Evolutionary conservation across 2,888 invertebrate species (phyloP).

Genomic region (Thereva unica): DNA sequence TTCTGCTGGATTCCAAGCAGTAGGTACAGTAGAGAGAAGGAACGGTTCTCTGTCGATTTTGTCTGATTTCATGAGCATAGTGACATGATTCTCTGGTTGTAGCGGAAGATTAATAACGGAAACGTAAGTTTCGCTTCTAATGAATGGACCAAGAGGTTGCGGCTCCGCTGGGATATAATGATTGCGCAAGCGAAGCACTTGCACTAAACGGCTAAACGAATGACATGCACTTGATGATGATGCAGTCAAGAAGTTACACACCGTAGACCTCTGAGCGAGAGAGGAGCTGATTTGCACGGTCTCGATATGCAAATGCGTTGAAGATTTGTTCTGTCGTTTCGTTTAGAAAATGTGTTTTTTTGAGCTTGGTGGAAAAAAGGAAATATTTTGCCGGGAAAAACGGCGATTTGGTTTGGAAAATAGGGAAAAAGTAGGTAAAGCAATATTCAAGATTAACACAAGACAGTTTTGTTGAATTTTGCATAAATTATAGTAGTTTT

Average conservation of each 20-base stretch:
- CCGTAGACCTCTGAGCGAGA: background rate
- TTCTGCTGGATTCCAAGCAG: slow-evolving; percentile 15
- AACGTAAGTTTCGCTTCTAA: slow-evolving; percentile 23
- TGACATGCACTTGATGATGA: slow-evolving; percentile 23
- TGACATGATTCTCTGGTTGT: slow-evolving; percentile 38
- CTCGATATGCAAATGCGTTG: slow-evolving; percentile 31
- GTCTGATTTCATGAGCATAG: slow-evolving; percentile 38
- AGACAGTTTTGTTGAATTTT: too few relatives aligned
- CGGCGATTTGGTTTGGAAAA: background rate
- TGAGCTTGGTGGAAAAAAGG: slow-evolving; percentile 15
- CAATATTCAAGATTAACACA: too few relatives aligned
- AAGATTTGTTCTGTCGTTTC: slow-evolving; percentile 16
- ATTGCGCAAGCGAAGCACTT: slow-evolving; percentile 11
- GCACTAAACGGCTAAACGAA: background rate
- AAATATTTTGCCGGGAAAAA: slow-evolving; percentile 18
- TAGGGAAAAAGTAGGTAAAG: background rate
- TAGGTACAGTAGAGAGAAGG: slow-evolving; percentile 7
- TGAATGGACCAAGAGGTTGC: slow-evolving; percentile 24
- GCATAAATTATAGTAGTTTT: too few relatives aligned
- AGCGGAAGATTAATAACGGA: slow-evolving; percentile 39
- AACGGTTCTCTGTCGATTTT: slow-evolving; percentile 31
- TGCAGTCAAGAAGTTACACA: slow-evolving; percentile 9
- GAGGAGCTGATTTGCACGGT: background rate
- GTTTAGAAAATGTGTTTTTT: slow-evolving; percentile 4
- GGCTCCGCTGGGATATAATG: background rate